Percentiles rank a stretch among this genome's conserved stretches.
These are phyloP conservation scores for Chydorus sphaericus DNA, from an alignment of 2,888 invertebrate species.

Conservation along the genomic window DNA sequence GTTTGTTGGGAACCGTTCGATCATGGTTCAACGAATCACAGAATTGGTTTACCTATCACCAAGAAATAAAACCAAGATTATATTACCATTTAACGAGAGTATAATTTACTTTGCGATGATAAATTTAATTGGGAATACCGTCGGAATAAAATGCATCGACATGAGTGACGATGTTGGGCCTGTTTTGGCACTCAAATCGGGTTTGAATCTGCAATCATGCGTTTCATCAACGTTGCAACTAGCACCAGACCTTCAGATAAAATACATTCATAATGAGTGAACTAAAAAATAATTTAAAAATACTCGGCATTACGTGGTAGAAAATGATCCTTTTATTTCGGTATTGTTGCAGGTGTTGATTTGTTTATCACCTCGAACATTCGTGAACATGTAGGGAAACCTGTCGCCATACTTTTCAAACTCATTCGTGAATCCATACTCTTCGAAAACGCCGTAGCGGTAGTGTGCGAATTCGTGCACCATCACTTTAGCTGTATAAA, in stretches of 20 bases:
- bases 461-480: slow-evolving; percentile 1
- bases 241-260: background rate
- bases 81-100: background rate
- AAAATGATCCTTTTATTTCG: background rate
- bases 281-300: background rate
- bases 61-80: background rate
- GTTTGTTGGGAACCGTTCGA: slow-evolving; percentile 6
- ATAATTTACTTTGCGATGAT: too few relatives aligned
- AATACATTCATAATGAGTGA: background rate
- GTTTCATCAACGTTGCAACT: background rate
- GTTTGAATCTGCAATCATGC: background rate
- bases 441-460: slow-evolving; percentile 3
- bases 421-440: background rate
- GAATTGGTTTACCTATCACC: background rate
- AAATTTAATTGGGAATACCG: too few relatives aligned
- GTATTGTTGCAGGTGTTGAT: background rate
- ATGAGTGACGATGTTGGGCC: slow-evolving; percentile 3
- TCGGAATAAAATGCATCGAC: slow-evolving; percentile 4
- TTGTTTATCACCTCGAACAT: background rate
- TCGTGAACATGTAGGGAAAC: background rate
- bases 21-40: slow-evolving; percentile 6
- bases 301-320: background rate
- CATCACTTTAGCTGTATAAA: background rate
- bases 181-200: background rate
- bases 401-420: background rate